Conservation (phyloP, 1,140 invertebrate species). For the Polypedilum vanderplanki region DNA sequence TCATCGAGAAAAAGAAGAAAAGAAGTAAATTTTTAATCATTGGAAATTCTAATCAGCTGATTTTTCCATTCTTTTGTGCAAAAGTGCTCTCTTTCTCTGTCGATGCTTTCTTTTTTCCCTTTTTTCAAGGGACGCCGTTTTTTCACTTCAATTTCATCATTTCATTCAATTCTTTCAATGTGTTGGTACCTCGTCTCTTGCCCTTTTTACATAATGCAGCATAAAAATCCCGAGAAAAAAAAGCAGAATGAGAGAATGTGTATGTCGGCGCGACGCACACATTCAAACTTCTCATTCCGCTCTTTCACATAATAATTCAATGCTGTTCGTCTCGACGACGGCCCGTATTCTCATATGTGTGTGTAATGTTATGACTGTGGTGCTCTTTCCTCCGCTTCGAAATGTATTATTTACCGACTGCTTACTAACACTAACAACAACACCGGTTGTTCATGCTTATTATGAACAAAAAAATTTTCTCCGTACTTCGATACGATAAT, state of each 20-base stretch:
- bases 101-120: not conserved
- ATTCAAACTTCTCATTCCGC: not conserved
- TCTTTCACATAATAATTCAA: slow-evolving; percentile 1
- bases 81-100: not conserved
- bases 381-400: not conserved
- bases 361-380: not conserved
- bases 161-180: not conserved
- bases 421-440: not conserved
- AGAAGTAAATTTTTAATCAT: not conserved
- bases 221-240: slow-evolving; percentile 25
- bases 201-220: slow-evolving; percentile 28
- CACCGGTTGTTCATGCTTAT: slow-evolving; percentile 11
- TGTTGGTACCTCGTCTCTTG: slow-evolving; percentile 1
- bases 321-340: slow-evolving; percentile 9
- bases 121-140: slow-evolving; percentile 22
- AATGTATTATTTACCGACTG: not conserved
- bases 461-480: not conserved
- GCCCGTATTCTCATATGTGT: not conserved
- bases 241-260: not conserved
- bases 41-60: slow-evolving; percentile 28
- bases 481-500: not conserved
- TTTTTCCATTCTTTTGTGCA: slow-evolving; percentile 25
- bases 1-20: not conserved
- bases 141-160: slow-evolving; percentile 7
- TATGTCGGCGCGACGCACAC: slow-evolving; percentile 14